These are phyloP conservation scores for Leptonema lineaticorne DNA, from an alignment of 1,140 invertebrate species.

Conservation along the genomic window DNA sequence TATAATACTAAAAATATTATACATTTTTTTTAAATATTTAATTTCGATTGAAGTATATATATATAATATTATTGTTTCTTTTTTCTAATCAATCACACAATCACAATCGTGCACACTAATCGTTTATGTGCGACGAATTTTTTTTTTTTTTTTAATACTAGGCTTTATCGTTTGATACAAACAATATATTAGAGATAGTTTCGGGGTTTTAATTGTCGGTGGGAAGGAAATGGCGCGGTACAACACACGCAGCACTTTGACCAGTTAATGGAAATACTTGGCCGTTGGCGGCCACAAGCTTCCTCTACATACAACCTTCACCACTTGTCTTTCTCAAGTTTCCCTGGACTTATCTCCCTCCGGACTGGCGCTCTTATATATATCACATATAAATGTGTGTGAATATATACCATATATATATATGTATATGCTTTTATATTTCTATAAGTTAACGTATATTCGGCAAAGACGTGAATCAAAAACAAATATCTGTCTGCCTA, in stretches of 20 bases:
- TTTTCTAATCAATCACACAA: no score
- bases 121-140: no score
- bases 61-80: no score
- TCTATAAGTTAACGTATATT: no score
- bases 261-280: slow-evolving; percentile 38
- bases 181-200: slow-evolving; percentile 19
- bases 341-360: slow-evolving; percentile 22
- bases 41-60: no score
- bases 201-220: slow-evolving; percentile 18
- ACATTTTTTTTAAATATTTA: no score
- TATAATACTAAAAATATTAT: no score
- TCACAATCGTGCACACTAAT: no score
- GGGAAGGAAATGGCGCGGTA: slow-evolving; percentile 22
- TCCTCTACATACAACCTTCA: slow-evolving; percentile 35
- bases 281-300: slow-evolving; percentile 33
- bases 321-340: slow-evolving; percentile 27
- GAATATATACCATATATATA: no score
- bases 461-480: background rate
- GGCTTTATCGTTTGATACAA: slow-evolving; percentile 14
- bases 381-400: background rate
- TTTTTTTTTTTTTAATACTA: no score
- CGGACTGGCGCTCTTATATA: background rate
- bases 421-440: no score
- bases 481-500: background rate
- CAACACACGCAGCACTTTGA: slow-evolving; percentile 25